phyloP scores from a whole-genome alignment of 2,113 vertebrate genomes.

The Malurus melanocephalus region DNA sequence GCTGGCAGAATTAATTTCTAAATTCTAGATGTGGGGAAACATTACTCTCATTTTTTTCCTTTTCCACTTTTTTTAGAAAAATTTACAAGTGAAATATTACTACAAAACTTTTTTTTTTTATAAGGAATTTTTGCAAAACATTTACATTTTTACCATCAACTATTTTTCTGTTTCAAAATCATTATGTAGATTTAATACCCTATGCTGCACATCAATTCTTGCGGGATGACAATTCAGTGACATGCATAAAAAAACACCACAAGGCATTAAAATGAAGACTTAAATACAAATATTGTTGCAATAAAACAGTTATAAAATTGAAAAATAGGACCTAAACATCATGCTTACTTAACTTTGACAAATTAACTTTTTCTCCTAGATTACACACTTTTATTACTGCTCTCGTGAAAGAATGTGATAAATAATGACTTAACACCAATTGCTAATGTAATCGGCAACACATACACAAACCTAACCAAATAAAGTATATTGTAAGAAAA shows the following conservation, averaged over 20 bases:
- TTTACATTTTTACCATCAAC: constrained; percentile 83
- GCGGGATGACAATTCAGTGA: constrained; percentile 81
- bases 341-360: constrained; percentile 84
- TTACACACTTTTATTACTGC: constrained; percentile 83
- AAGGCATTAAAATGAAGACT: constrained; percentile 85
- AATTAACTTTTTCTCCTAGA: constrained; percentile 83
- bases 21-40: constrained; percentile 89
- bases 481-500: constrained; percentile 73
- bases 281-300: constrained; percentile 85
- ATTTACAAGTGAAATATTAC: constrained; percentile 99
- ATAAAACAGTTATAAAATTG: constrained; percentile 87
- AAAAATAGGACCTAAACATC: constrained; percentile 85
- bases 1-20: constrained; percentile 93
- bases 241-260: constrained; percentile 83
- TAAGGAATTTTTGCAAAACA: constrained; percentile 83
- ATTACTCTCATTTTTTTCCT: constrained; percentile 56
- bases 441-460: constrained; percentile 82
- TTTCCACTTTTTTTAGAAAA: constrained; percentile 84
- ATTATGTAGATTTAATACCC: constrained; percentile 82
- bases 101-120: constrained; percentile 89
- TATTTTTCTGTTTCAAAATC: constrained; percentile 82
- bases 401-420: constrained; percentile 79
- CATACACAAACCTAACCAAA: constrained; percentile 80
- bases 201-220: constrained; percentile 83
- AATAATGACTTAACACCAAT: constrained; percentile 82